phyloP scores from a whole-genome alignment of 2,113 vertebrate species.

The Centropus bengalensis region DNA sequence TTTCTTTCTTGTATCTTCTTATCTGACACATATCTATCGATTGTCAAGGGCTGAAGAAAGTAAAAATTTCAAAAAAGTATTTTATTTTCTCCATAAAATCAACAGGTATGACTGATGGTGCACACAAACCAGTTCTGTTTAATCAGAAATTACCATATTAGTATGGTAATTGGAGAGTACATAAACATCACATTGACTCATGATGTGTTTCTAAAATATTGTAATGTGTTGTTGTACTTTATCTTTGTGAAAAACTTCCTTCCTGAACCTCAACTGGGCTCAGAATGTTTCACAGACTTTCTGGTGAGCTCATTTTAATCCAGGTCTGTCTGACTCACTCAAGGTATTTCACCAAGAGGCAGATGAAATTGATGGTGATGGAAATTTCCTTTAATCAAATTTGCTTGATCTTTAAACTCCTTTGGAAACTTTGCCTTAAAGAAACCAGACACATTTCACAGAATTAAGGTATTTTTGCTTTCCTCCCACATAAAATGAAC shows the following conservation, averaged over 20 bases:
- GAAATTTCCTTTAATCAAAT: not conserved
- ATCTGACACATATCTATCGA: not conserved
- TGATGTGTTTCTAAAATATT: slow-evolving; percentile 8
- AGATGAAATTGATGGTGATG: not conserved
- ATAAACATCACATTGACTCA: not conserved
- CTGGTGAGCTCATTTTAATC: slow-evolving; percentile 6
- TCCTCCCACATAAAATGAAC: slow-evolving; percentile 6
- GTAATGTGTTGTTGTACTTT: not conserved
- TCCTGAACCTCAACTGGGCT: not conserved
- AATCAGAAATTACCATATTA: not conserved
- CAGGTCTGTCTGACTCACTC: not conserved
- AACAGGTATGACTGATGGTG: not conserved
- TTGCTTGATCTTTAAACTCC: not conserved
- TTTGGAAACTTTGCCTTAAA: not conserved
- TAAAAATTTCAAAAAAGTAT: accelerated
- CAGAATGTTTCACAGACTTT: not conserved
- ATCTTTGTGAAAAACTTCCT: not conserved
- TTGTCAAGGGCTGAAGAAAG: not conserved
- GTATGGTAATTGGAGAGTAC: not conserved
- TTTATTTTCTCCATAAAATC: not conserved
- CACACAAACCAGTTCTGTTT: not conserved
- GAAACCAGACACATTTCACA: not conserved
- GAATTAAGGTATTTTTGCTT: slow-evolving; percentile 23
- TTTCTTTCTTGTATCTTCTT: not conserved
- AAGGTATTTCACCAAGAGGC: not conserved